phyloP scores from a whole-genome alignment of 1,140 invertebrate species.

The Euschistus heros region DNA sequence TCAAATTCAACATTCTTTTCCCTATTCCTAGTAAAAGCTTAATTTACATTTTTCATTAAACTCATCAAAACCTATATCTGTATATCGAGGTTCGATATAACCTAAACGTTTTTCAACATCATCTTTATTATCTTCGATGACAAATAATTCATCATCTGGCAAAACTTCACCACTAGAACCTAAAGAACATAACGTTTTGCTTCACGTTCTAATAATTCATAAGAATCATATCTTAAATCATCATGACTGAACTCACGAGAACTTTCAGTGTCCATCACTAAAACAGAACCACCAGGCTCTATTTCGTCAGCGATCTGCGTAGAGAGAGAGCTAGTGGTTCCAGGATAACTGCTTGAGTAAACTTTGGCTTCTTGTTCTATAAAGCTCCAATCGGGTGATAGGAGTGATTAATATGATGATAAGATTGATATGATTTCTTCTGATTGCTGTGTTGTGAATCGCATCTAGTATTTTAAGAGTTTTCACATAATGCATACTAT shows the following conservation, averaged over 20 bases:
- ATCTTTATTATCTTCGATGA: slow-evolving; percentile 44
- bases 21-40: slow-evolving; percentile 27
- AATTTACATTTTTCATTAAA: slow-evolving; percentile 34
- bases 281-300: slow-evolving; percentile 31
- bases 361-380: slow-evolving; percentile 42
- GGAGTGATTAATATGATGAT: too few species aligned
- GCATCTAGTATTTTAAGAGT: too few species aligned
- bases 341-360: slow-evolving; percentile 75
- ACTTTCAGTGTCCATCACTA: slow-evolving; percentile 30
- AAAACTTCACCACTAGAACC: slow-evolving; percentile 51
- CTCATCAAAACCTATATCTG: slow-evolving; percentile 32
- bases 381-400: slow-evolving; percentile 29
- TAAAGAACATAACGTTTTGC: slow-evolving; percentile 39
- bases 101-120: slow-evolving; percentile 32
- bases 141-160: slow-evolving; percentile 51
- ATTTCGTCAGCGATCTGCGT: slow-evolving; percentile 48
- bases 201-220: slow-evolving; percentile 60
- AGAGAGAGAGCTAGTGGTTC: slow-evolving; percentile 51
- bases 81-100: slow-evolving; percentile 31
- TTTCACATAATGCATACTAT: too few species aligned
- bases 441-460: too few species aligned
- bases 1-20: slow-evolving; percentile 32
- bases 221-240: slow-evolving; percentile 78
- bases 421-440: too few species aligned
- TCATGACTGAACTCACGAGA: slow-evolving; percentile 52